A percentile compares a stretch with the other conserved stretches of the same genome.
phyloP scores from a whole-genome alignment of 2,888 invertebrate genomes.

The Oscheius sp. region DNA sequence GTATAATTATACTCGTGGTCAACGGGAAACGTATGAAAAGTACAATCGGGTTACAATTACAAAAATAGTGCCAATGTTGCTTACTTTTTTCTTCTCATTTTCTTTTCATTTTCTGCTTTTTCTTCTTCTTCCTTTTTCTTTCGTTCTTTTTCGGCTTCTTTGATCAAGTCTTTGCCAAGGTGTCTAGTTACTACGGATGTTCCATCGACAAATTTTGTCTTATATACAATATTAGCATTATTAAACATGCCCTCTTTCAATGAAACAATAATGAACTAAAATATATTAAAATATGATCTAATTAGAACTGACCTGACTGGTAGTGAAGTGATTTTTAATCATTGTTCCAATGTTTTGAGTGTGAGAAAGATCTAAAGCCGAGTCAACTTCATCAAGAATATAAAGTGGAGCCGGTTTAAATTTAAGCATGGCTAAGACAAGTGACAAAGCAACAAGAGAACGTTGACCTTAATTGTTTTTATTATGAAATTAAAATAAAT shows the following conservation, averaged over 20 bases:
- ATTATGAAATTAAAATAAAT: no score
- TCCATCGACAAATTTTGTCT: slow-evolving; percentile 92
- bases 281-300: neutral
- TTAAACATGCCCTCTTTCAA: slow-evolving; percentile 99
- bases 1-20: no score
- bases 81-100: neutral
- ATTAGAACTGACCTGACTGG: slow-evolving; percentile 79
- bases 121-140: slow-evolving; percentile 6
- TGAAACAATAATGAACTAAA: slow-evolving; percentile 93
- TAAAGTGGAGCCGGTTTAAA: slow-evolving; percentile 98
- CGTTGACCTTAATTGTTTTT: slow-evolving; percentile 62
- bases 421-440: slow-evolving; percentile 92
- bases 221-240: slow-evolving; percentile 95
- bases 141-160: slow-evolving; percentile 14
- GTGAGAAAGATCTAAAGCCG: slow-evolving; percentile 94
- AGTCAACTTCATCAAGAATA: slow-evolving; percentile 96
- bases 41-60: no score
- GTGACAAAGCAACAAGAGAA: slow-evolving; percentile 89
- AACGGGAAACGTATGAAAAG: no score
- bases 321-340: slow-evolving; percentile 87
- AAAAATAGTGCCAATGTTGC: neutral
- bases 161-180: neutral
- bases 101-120: slow-evolving; percentile 4
- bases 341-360: slow-evolving; percentile 98
- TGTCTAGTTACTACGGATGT: slow-evolving; percentile 81